Evolutionary conservation across 2,113 vertebrate genomes (phyloP).

Genomic region (Scartelaos histophorus): DNA sequence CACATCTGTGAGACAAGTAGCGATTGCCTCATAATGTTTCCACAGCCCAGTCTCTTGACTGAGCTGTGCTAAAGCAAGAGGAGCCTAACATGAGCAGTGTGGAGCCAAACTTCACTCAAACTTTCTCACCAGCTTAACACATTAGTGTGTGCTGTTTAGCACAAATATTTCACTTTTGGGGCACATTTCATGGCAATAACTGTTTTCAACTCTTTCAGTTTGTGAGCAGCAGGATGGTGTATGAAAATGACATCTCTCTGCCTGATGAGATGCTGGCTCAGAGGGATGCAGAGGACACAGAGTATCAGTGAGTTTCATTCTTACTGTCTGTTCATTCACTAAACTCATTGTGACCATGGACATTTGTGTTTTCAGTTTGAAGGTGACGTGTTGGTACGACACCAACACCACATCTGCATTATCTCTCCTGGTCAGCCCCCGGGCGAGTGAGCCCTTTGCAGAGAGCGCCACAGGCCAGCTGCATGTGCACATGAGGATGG

Average conservation of each 20-base stretch:
- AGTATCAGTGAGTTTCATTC: slow-evolving; percentile 57
- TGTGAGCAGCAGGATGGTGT: slow-evolving; percentile 58
- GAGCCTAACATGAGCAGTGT: neutral
- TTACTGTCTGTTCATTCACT: neutral
- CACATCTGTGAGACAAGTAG: neutral
- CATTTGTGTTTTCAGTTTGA: slow-evolving; percentile 44
- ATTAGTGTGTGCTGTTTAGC: neutral
- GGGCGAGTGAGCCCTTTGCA: slow-evolving; percentile 44
- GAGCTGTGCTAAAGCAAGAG: neutral
- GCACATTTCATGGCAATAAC: neutral
- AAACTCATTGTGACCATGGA: neutral
- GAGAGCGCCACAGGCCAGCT: slow-evolving; percentile 54
- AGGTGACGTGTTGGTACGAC: slow-evolving; percentile 65
- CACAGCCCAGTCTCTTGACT: neutral
- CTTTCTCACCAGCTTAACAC: neutral
- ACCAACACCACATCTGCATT: slow-evolving; percentile 48
- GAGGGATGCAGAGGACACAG: accelerated
- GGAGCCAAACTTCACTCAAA: neutral
- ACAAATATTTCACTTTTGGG: neutral
- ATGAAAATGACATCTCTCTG: slow-evolving; percentile 72
- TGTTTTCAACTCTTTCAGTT: slow-evolving; percentile 51
- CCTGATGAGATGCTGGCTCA: slow-evolving; percentile 14
- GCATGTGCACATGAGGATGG: slow-evolving; percentile 56
- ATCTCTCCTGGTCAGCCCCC: slow-evolving; percentile 40
- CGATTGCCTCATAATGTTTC: neutral